Evolutionary conservation across 2,113 vertebrate species (phyloP).

Genomic region (Gorilla gorilla): DNA sequence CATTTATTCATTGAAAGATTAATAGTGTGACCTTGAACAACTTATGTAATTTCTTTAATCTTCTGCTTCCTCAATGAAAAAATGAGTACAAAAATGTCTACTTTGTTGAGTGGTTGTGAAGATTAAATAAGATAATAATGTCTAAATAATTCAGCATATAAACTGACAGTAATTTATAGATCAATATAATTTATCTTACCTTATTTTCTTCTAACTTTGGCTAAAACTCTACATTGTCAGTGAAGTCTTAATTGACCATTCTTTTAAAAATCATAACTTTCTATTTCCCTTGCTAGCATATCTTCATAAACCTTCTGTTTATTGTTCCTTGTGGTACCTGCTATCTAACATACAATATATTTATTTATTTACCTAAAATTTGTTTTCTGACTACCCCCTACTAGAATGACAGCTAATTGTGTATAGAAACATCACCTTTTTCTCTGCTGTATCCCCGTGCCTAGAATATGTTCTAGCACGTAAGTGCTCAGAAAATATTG

Average conservation of each 20-base stretch:
- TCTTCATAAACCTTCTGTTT: not conserved
- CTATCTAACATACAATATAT: not conserved
- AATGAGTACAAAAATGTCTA: not conserved
- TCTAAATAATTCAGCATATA: not conserved
- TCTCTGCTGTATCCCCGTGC: not conserved
- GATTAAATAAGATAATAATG: not conserved
- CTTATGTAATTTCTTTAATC: not conserved
- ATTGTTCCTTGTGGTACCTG: not conserved
- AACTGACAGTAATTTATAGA: not conserved
- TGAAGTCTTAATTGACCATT: not conserved
- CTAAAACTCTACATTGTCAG: not conserved
- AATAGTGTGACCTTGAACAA: not conserved
- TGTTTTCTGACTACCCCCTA: not conserved
- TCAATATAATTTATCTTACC: not conserved
- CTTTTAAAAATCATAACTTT: not conserved
- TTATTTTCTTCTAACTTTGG: not conserved
- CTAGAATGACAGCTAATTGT: not conserved
- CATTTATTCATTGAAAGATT: not conserved
- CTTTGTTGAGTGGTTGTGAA: not conserved
- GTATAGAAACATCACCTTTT: not conserved
- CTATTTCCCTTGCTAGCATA: not conserved
- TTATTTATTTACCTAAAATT: not conserved
- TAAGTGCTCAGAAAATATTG: not conserved
- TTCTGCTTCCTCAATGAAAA: not conserved
- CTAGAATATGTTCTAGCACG: not conserved